Percentiles rank a stretch among this genome's conserved stretches.
Conservation (phyloP, 2,888 invertebrate genomes). For the Phytoseiulus persimilis region DNA sequence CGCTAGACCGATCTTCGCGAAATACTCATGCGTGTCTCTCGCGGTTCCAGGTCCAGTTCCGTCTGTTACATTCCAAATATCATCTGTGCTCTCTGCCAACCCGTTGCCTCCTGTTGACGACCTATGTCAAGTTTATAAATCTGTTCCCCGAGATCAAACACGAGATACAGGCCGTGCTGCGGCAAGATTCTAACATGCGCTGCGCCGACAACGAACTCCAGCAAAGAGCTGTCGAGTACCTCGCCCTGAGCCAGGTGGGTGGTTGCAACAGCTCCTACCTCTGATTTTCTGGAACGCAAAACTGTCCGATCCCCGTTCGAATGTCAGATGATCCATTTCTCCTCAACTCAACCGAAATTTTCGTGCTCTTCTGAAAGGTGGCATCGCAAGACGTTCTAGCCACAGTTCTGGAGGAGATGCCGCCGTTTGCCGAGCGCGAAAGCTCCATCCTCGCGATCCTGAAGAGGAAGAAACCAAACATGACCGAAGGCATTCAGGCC, state of each 20-base stretch:
- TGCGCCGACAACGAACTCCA: constrained; percentile 97
- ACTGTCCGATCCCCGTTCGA: no score
- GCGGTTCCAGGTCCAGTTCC: constrained; percentile 63
- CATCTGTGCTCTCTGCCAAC: constrained; percentile 96
- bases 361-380: neutral
- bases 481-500: constrained; percentile 29
- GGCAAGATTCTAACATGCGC: constrained; percentile 68
- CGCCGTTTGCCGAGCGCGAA: constrained; percentile 96
- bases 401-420: constrained; percentile 98
- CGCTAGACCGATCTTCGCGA: no score
- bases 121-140: constrained; percentile 98
- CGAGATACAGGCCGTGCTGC: constrained; percentile 77
- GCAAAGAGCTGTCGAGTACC: constrained; percentile 93
- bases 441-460: constrained; percentile 93
- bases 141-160: constrained; percentile 95
- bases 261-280: no score
- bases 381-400: constrained; percentile 53
- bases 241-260: constrained; percentile 79
- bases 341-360: neutral
- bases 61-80: constrained; percentile 95
- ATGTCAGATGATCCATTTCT: no score
- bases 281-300: no score
- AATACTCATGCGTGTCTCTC: neutral
- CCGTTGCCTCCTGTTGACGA: constrained; percentile 85
- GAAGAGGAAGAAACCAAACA: constrained; percentile 89